Evolutionary conservation across 1,140 invertebrate genomes (phyloP).

Genomic region (Drosophila azteca): DNA sequence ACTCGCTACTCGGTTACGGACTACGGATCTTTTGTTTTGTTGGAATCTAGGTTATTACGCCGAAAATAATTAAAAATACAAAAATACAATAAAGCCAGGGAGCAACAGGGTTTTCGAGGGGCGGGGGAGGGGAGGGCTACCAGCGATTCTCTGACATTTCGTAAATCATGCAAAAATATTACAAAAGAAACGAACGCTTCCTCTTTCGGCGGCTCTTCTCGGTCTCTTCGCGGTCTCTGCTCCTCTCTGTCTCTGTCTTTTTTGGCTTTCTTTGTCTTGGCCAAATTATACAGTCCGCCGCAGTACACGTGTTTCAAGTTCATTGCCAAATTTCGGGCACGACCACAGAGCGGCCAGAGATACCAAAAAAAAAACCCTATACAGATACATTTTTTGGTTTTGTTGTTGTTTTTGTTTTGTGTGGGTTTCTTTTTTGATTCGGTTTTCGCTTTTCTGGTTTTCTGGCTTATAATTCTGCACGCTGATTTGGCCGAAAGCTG

Average conservation of each 20-base stretch:
- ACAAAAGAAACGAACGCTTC: constrained; percentile 41
- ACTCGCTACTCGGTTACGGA: constrained; percentile 22
- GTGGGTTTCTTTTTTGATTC: constrained; percentile 37
- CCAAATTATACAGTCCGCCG: constrained; percentile 68
- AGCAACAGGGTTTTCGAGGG: neutral
- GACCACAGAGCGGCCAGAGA: constrained; percentile 13
- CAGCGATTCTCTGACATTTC: constrained; percentile 20
- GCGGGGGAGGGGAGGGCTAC: neutral
- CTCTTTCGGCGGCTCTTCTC: neutral
- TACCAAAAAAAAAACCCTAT: constrained; percentile 1
- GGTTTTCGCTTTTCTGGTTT: constrained; percentile 64
- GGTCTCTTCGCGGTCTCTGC: neutral
- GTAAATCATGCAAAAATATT: constrained; percentile 66
- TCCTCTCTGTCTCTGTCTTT: constrained; percentile 11
- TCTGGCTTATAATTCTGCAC: constrained; percentile 28
- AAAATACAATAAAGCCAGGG: constrained; percentile 24
- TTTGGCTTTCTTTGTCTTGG: constrained; percentile 52
- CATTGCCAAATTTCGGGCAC: constrained; percentile 70
- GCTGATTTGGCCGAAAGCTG: constrained; percentile 38
- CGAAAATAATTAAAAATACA: constrained; percentile 78
- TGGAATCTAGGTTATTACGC: constrained; percentile 79
- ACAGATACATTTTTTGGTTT: constrained; percentile 29
- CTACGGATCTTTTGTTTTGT: constrained; percentile 52
- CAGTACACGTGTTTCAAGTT: constrained; percentile 77
- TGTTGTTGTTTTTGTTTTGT: too few relatives aligned